phyloP scores from a whole-genome alignment of 2,888 invertebrate species.

The Leptinotarsa haldemani region DNA sequence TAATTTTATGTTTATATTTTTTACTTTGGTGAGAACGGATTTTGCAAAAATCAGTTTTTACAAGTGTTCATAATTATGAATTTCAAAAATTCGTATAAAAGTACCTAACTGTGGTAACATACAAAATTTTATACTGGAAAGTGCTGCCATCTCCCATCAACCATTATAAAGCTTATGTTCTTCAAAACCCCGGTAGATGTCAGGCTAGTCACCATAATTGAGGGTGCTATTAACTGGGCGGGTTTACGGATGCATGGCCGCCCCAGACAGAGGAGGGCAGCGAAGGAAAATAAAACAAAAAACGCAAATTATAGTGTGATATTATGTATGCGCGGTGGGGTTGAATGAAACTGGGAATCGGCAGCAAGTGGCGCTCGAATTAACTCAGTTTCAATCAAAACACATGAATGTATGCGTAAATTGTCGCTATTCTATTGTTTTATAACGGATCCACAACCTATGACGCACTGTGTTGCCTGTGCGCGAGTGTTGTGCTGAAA shows the following conservation, averaged over 20 bases:
- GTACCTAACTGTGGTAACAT: background rate
- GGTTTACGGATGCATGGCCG: constrained; percentile 68
- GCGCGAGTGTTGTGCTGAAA: constrained; percentile 49
- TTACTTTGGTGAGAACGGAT: too few species aligned
- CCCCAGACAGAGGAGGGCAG: constrained; percentile 65
- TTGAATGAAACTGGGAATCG: constrained; percentile 60
- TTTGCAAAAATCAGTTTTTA: too few species aligned
- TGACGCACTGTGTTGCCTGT: constrained; percentile 38
- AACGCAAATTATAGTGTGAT: constrained; percentile 66
- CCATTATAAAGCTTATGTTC: constrained; percentile 14
- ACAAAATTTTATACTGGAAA: constrained; percentile 27
- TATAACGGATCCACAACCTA: constrained; percentile 32
- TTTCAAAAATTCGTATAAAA: background rate
- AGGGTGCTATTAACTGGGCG: constrained; percentile 68
- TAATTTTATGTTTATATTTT: too few species aligned
- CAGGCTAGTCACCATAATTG: constrained; percentile 58
- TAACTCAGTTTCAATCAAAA: constrained; percentile 68
- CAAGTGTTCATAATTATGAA: too few species aligned
- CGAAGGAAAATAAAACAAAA: constrained; percentile 65
- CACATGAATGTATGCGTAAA: constrained; percentile 62
- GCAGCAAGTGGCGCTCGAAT: constrained; percentile 64
- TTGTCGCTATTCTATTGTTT: constrained; percentile 45
- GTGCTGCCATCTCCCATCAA: constrained; percentile 41
- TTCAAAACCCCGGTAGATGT: constrained; percentile 51
- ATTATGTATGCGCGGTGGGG: constrained; percentile 65